These are phyloP conservation scores for Clivina fossor DNA, from an alignment of 2,888 invertebrate species.

Conservation along the genomic window DNA sequence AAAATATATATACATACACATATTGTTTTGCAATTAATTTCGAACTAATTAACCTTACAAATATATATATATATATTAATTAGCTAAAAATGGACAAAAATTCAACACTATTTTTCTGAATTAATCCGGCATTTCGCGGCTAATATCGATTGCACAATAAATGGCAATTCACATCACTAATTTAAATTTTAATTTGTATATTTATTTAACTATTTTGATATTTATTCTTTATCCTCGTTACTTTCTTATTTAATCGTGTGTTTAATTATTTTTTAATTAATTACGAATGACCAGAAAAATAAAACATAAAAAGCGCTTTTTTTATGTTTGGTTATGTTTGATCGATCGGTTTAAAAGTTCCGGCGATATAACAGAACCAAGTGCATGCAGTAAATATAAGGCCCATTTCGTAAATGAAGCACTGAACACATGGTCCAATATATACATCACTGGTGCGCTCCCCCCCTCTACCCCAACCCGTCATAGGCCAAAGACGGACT, in stretches of 20 bases:
- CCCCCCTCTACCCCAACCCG: too few relatives aligned
- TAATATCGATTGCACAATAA: too few relatives aligned
- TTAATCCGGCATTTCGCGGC: too few relatives aligned
- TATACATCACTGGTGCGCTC: conserved; percentile 31
- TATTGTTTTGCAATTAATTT: too few relatives aligned
- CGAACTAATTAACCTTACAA: too few relatives aligned
- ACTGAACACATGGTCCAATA: conserved; percentile 34
- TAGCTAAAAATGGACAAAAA: too few relatives aligned
- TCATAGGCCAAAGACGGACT: conserved; percentile 29
- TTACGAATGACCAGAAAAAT: conserved; percentile 5
- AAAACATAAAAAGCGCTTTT: conserved; percentile 26
- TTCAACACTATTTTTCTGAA: too few relatives aligned
- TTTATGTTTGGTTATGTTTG: too few relatives aligned
- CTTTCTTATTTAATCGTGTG: neutral
- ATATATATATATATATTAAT: too few relatives aligned
- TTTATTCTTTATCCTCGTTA: neutral
- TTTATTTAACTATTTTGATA: neutral
- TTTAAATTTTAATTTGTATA: too few relatives aligned
- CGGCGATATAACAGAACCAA: conserved; percentile 25
- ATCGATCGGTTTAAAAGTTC: conserved; percentile 29
- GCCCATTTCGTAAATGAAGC: conserved; percentile 34
- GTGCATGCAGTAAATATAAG: conserved; percentile 30
- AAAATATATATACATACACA: too few relatives aligned
- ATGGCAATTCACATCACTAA: too few relatives aligned
- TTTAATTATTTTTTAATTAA: conserved; percentile 11